These are phyloP conservation scores for Ceratina calcarata DNA, from an alignment of 1,140 invertebrate species.

Conservation along the genomic window DNA sequence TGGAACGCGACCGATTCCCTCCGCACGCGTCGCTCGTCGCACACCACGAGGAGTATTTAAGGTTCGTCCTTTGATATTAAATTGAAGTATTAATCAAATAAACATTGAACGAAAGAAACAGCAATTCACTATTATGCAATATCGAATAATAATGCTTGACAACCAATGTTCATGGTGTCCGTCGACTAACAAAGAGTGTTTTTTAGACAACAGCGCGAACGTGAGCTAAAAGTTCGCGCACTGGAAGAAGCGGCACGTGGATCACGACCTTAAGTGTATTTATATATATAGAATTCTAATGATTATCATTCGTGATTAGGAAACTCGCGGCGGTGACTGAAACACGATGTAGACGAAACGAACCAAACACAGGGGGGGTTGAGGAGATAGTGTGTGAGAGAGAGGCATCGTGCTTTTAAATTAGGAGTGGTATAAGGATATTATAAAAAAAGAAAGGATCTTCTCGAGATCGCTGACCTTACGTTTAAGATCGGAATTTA, in stretches of 20 bases:
- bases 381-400: background rate
- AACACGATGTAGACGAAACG: too few relatives aligned
- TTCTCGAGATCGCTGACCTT: slow-evolving; percentile 36
- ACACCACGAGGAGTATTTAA: slow-evolving; percentile 90
- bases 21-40: slow-evolving; percentile 85
- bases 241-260: slow-evolving; percentile 92
- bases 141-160: too few relatives aligned
- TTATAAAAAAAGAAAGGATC: background rate
- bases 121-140: too few relatives aligned
- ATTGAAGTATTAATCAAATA: slow-evolving; percentile 30
- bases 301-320: slow-evolving; percentile 64
- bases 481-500: slow-evolving; percentile 59
- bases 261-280: slow-evolving; percentile 83
- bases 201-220: slow-evolving; percentile 89
- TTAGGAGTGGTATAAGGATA: slow-evolving; percentile 16
- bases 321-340: slow-evolving; percentile 3
- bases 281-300: slow-evolving; percentile 58
- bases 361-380: too few relatives aligned
- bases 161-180: too few relatives aligned
- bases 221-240: slow-evolving; percentile 91
- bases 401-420: slow-evolving; percentile 1
- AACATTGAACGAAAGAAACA: too few relatives aligned
- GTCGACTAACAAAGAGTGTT: slow-evolving; percentile 68
- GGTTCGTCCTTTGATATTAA: slow-evolving; percentile 80
- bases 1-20: slow-evolving; percentile 89